Conservation (phyloP, 2,113 vertebrate species). For the Calonectris borealis region DNA sequence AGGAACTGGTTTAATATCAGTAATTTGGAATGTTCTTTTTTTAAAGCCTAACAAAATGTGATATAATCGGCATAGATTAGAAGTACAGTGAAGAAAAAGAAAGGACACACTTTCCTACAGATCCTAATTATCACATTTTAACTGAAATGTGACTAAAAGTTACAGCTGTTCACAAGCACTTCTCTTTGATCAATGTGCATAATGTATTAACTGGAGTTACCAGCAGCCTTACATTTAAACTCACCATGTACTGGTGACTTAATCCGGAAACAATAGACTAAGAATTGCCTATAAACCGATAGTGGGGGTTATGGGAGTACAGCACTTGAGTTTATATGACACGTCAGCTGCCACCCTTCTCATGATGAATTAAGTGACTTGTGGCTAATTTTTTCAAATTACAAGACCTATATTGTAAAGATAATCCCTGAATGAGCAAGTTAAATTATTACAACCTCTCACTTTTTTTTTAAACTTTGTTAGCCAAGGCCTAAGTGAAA, state of each 20-base stretch:
- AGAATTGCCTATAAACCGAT: not conserved
- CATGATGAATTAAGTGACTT: not conserved
- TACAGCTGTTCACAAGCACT: not conserved
- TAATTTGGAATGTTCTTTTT: not conserved
- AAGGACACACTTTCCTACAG: not conserved
- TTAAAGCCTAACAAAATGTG: not conserved
- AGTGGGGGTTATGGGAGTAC: not conserved
- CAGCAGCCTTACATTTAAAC: not conserved
- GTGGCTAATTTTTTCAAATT: not conserved
- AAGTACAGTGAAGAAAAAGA: not conserved
- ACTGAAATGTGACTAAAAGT: not conserved
- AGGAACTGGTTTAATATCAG: not conserved
- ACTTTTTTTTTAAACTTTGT: not conserved
- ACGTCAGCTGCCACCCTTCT: not conserved
- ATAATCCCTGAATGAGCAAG: not conserved
- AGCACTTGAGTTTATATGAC: not conserved
- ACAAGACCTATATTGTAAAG: not conserved
- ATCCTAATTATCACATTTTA: not conserved
- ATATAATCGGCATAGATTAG: not conserved
- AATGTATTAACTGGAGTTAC: not conserved
- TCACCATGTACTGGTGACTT: not conserved
- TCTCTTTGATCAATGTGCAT: not conserved
- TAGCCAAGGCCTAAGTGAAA: not conserved
- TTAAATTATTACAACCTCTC: not conserved
- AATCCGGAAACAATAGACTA: not conserved